These are phyloP conservation scores for Phyllotreta striolata DNA, from an alignment of 2,888 invertebrate species.

Conservation along the genomic window DNA sequence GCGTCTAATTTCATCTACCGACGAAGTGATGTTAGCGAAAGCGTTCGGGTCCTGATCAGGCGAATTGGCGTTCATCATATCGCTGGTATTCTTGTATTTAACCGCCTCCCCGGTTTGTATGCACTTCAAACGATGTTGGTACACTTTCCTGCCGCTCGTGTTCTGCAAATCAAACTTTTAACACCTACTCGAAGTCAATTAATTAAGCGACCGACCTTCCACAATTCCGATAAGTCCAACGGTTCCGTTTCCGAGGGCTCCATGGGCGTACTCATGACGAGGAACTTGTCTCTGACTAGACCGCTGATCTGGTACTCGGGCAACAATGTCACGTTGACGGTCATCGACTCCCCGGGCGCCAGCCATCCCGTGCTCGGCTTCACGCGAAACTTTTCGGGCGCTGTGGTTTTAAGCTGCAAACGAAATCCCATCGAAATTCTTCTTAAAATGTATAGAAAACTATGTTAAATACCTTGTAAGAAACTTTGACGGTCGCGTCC, in stretches of 20 bases:
- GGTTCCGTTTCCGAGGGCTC: conserved; percentile 65
- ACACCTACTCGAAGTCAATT: conserved; percentile 21
- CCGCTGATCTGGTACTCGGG: conserved; percentile 74
- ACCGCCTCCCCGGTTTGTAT: conserved; percentile 61
- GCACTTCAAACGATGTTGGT: conserved; percentile 78
- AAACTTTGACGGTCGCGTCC: conserved; percentile 63
- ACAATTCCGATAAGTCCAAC: conserved; percentile 75
- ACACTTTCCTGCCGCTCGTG: conserved; percentile 60
- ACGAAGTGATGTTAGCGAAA: conserved; percentile 51
- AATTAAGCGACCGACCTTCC: conserved; percentile 66
- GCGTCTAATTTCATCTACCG: conserved; percentile 59
- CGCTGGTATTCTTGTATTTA: conserved; percentile 52
- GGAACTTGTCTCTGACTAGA: conserved; percentile 83
- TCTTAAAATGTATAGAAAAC: not conserved
- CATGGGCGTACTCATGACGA: conserved; percentile 82
- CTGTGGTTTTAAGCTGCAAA: conserved; percentile 85
- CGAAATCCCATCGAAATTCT: not conserved
- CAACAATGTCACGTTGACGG: conserved; percentile 78
- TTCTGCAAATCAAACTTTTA: conserved; percentile 46
- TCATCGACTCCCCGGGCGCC: conserved; percentile 68
- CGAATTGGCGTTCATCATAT: conserved; percentile 14
- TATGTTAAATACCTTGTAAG: conserved; percentile 69
- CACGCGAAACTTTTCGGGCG: conserved; percentile 94
- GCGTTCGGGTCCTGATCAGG: conserved; percentile 45
- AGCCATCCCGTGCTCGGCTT: conserved; percentile 86